Base-by-base conservation (phyloP, 2,888 invertebrate genomes). In the Byasa hedistus region DNA sequence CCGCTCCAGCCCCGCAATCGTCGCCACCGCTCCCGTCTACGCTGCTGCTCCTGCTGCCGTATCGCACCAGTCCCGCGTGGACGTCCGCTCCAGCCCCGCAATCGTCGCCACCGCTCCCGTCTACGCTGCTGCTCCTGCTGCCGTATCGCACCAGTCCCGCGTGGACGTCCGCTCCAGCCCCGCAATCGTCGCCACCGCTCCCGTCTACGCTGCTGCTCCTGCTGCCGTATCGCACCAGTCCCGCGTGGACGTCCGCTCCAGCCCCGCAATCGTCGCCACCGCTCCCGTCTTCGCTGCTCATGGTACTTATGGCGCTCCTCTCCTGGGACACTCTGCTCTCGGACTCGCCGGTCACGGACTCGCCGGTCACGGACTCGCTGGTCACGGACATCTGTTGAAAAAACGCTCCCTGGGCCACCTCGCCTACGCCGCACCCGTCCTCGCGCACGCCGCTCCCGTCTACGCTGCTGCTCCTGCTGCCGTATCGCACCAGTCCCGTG, bases 91-190 rank as follows among this genome's bases (percentile, higher is more conserved):
- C 55, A 73, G 79, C 76, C 73, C 74, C 65, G 74, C 71, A 68
- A 57, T 72, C n/a, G 69, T 72, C 19, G 73, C 76, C 66, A 71
- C 73, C 77, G 72, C 84, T 70, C 73, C 80, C 64, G 51, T 74
- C 39, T 78, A 82, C 68, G 78, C 81, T 52, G 69, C 80, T 36
- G 91, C 91, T 55, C 86, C 92, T 44, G 77, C 92, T 52, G 87
- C 86, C 63, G 92, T 92, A 22, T 92, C 92, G 21, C 92, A 90
- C 79, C 92, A 93, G 76, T 92, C 93, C 75, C 90, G 92, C 64
- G 83, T 87, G 7, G 87, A 89, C 68, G 76, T 78, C 32, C 73
- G 74, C 68, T 72, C 76, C 55, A 73, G 79, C 76, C 73, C 74
- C 65, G 74, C 71, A 68, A 57, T 72, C n/a, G 69, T 72, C 19